Evolutionary conservation across 2,113 vertebrate genomes (phyloP).

Genomic region (Zosterops lateralis): DNA sequence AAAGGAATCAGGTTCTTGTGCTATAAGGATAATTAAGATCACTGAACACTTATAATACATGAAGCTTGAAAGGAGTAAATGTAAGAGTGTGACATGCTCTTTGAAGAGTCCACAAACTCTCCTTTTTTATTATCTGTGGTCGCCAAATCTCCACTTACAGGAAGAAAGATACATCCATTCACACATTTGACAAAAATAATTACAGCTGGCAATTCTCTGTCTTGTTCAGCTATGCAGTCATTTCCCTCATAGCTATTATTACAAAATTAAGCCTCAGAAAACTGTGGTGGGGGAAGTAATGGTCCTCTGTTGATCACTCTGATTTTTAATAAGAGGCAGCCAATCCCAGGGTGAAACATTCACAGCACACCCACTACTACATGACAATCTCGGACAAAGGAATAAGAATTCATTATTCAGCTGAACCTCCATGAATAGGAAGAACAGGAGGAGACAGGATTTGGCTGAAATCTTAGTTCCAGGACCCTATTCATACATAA

Average conservation of each 20-base stretch:
- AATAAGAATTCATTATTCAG: background rate
- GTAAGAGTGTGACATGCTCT: background rate
- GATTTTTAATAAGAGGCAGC: background rate
- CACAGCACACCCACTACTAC: background rate
- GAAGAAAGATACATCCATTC: background rate
- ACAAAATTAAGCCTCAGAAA: slow-evolving; percentile 30
- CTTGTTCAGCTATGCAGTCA: background rate
- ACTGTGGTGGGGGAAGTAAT: background rate
- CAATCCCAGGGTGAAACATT: background rate
- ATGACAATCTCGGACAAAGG: background rate
- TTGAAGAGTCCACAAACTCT: background rate
- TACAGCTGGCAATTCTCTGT: background rate
- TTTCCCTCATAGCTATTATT: background rate
- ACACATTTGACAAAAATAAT: background rate
- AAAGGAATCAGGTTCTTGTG: background rate
- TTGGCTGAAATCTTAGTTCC: background rate
- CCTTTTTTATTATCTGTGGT: background rate
- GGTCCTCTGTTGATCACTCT: background rate
- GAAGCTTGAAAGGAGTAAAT: background rate
- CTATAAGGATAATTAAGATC: background rate
- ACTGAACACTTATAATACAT: background rate
- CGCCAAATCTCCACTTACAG: background rate
- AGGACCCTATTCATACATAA: background rate
- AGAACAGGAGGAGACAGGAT: background rate
- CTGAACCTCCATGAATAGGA: background rate